phyloP scores from a whole-genome alignment of 1,140 invertebrate species.

The Ceratosolen solmsi region DNA sequence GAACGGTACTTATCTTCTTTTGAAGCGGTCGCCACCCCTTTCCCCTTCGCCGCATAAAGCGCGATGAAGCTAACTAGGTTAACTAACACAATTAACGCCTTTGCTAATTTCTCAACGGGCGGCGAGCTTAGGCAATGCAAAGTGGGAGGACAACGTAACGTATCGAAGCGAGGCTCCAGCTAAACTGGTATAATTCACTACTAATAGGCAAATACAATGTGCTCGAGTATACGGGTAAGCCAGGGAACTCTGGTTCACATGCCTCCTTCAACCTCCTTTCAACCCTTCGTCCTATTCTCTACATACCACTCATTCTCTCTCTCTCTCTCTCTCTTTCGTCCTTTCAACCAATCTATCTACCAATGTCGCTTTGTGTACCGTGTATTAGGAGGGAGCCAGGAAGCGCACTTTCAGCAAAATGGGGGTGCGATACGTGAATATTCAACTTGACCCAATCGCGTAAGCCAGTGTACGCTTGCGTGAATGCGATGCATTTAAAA shows the following conservation, averaged over 20 bases:
- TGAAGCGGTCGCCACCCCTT: background rate
- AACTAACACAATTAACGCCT: constrained; percentile 69
- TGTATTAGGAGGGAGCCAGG: background rate
- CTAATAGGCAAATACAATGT: constrained; percentile 72
- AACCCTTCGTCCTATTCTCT: background rate
- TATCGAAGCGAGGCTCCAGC: constrained; percentile 39
- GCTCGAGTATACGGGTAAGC: constrained; percentile 37
- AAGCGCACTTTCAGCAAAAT: background rate
- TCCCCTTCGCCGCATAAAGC: background rate
- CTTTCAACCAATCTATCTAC: background rate
- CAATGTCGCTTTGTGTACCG: background rate
- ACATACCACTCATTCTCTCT: constrained; percentile 11
- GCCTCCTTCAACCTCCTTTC: background rate
- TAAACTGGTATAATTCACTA: constrained; percentile 65
- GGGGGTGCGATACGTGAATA: constrained; percentile 50
- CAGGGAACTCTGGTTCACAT: background rate
- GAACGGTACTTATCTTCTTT: too few relatives aligned
- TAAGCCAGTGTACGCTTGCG: background rate
- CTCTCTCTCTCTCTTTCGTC: constrained; percentile 27
- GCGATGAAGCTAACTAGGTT: constrained; percentile 61
- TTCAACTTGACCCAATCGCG: constrained; percentile 53
- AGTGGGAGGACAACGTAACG: background rate
- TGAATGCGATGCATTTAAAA: background rate
- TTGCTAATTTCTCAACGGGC: constrained; percentile 67
- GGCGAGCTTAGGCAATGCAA: constrained; percentile 53